Evolutionary conservation across 2,113 vertebrate genomes (phyloP), one percentile per base, ranked within the genome.

Genomic region (Hippopotamus amphibius): DNA sequence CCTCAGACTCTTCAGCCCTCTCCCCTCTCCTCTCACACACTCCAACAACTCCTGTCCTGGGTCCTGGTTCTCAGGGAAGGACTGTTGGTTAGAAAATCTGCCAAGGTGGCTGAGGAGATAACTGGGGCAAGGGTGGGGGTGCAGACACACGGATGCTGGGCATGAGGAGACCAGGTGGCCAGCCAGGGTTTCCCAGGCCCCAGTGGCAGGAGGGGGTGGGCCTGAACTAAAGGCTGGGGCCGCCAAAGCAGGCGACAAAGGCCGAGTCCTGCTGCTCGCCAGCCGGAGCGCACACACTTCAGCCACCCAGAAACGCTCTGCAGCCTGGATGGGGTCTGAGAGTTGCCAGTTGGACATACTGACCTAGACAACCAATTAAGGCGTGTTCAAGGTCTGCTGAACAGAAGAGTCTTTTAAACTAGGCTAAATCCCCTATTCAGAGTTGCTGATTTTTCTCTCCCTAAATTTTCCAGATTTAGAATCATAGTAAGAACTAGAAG

Each of bases 291-390:
- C 90, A 50, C 41, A 33, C 53, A 46, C 71, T 57, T 46, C 28
- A 91, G 72, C 59, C 72, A 71, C 55, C 57, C 12, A 12, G 93
- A 96, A 82, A 95, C 12, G 87, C 87, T 88, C 91, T 69, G 84
- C 61, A 69, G 95, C 92, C 96, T 90, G 79, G 87, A 96, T 81
- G 85, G 74, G 24, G 88, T 65, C 92, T 97, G 84, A 90, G 83
- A 97, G 97, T 21, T 90, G 96, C 96, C 97, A 96, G 94, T 97
- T 97, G 97, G 97, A 96, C 80, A 95, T 15, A 74, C 90, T 97
- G 97, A 97, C 93, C 97, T 93, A 96, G 95, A 97, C 96, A 96
- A 95, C 46, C 87, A 98, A 98, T 98, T 98, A 98, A 92, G 82
- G 21, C 63, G 57, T 33, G 89, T 97, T 97, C 93, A 96, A 98